phyloP scores from a whole-genome alignment of 1,140 invertebrate genomes.

The Sweltsa coloradensis region DNA sequence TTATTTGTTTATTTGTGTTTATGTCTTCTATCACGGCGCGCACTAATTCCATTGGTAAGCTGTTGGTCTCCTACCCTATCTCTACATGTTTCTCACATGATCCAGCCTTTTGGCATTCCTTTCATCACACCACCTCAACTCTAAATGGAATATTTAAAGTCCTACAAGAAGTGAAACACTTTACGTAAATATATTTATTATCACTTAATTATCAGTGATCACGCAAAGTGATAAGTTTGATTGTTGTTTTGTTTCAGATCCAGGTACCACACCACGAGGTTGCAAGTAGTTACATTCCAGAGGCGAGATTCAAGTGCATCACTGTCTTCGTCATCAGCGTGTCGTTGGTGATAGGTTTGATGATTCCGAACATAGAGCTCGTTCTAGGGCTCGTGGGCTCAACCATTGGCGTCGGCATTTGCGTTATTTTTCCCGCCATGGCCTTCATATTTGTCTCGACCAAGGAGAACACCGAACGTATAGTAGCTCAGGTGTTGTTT shows the following conservation, averaged over 20 bases:
- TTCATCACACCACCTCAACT: too few relatives aligned
- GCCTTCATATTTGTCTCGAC: slow-evolving; percentile 37
- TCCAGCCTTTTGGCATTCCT: too few relatives aligned
- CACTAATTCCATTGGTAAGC: too few relatives aligned
- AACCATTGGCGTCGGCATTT: slow-evolving; percentile 89
- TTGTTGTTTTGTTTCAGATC: slow-evolving; percentile 19
- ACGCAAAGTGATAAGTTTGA: too few relatives aligned
- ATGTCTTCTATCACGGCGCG: too few relatives aligned
- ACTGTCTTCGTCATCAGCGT: slow-evolving; percentile 61
- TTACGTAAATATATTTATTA: too few relatives aligned
- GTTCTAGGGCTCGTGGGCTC: slow-evolving; percentile 86
- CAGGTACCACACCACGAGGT: slow-evolving; percentile 33
- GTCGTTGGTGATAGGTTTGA: slow-evolving; percentile 62
- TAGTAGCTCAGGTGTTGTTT: slow-evolving; percentile 43
- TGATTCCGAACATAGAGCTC: slow-evolving; percentile 83
- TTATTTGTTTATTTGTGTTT: too few relatives aligned
- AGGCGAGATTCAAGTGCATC: slow-evolving; percentile 61
- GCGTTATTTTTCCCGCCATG: slow-evolving; percentile 78
- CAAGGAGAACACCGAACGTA: slow-evolving; percentile 31
- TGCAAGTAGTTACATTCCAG: slow-evolving; percentile 56
- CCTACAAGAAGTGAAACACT: too few relatives aligned
- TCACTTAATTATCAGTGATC: too few relatives aligned
- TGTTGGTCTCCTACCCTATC: too few relatives aligned
- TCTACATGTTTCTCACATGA: too few relatives aligned
- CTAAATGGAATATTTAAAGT: too few relatives aligned